Evolutionary conservation across 1,140 invertebrate species (phyloP).

Genomic region (Euwallacea fornicatus): DNA sequence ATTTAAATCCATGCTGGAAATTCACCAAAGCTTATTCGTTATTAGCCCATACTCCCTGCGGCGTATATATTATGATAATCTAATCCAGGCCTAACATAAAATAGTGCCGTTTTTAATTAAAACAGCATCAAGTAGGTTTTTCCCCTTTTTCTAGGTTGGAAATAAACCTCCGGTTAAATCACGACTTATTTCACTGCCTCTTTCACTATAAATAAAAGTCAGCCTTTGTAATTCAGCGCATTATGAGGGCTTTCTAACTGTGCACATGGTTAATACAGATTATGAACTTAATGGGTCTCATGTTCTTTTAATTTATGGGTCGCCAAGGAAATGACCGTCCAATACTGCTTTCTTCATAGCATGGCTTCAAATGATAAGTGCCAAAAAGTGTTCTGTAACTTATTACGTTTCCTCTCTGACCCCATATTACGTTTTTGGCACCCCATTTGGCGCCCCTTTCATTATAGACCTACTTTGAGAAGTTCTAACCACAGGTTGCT

Average conservation of each 20-base stretch:
- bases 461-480: background rate
- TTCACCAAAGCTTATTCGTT: too few relatives aligned
- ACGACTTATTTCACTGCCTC: conserved; percentile 15
- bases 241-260: conserved; percentile 6
- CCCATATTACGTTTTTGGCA: background rate
- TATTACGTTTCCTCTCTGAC: background rate
- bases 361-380: background rate
- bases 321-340: too few relatives aligned
- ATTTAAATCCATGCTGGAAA: too few relatives aligned
- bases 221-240: conserved; percentile 12
- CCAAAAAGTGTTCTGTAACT: background rate
- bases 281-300: background rate
- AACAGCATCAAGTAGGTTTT: conserved; percentile 15
- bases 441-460: background rate
- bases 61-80: background rate
- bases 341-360: too few relatives aligned
- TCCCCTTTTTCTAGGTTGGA: conserved; percentile 7
- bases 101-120: conserved; percentile 14
- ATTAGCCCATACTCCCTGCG: too few relatives aligned
- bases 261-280: background rate
- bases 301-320: too few relatives aligned
- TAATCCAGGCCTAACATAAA: conserved; percentile 8
- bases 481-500: background rate
- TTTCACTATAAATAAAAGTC: conserved; percentile 23
- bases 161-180: conserved; percentile 2